phyloP scores from a whole-genome alignment of 2,113 vertebrate genomes.

The Toxostoma redivivum region DNA sequence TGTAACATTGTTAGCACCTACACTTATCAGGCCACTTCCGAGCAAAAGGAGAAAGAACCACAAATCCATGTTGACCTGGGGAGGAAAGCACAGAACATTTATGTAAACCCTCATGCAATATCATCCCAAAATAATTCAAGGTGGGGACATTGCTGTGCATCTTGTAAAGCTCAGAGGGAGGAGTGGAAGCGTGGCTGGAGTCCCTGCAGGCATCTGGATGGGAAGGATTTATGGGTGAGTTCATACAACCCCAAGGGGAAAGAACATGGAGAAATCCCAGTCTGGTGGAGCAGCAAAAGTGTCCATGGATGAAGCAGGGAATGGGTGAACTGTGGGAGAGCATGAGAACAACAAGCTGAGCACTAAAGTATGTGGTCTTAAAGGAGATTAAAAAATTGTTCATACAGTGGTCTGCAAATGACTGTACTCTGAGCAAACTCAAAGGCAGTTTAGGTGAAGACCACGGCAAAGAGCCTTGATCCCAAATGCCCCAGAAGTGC shows the following conservation, averaged over 20 bases:
- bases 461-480: neutral
- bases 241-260: accelerated
- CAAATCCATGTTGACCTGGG: slow-evolving; percentile 91
- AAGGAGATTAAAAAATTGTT: neutral
- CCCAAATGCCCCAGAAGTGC: neutral
- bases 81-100: neutral
- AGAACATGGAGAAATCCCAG: neutral
- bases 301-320: neutral
- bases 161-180: neutral
- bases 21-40: slow-evolving; percentile 70
- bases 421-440: neutral
- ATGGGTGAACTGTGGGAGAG: neutral
- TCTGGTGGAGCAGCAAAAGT: neutral
- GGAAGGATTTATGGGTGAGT: neutral
- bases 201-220: neutral
- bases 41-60: slow-evolving; percentile 87
- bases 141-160: accelerated
- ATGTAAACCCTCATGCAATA: neutral
- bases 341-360: neutral
- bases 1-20: slow-evolving; percentile 65
- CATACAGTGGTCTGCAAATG: accelerated
- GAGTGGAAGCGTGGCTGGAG: neutral
- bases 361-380: neutral
- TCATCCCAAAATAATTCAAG: neutral
- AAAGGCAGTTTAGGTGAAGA: neutral